Base-by-base conservation (phyloP, 2,113 vertebrate genomes). In the Silurus glanis region DNA sequence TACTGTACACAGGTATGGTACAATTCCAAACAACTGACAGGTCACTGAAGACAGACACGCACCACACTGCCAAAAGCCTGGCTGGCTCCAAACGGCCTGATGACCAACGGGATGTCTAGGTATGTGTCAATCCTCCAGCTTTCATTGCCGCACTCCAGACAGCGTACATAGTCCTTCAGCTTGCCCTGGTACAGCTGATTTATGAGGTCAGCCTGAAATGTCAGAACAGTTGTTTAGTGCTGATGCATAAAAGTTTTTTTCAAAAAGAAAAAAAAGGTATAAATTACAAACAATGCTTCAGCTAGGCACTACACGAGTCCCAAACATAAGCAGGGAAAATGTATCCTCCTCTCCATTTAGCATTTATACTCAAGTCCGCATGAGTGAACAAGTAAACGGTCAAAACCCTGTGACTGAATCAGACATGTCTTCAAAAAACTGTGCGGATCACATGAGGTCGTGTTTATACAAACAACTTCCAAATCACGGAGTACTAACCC, bases 171-270 rank as follows among this genome's bases (percentile, higher is more conserved):
- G 94, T 99, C 98, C 94, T 99, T 99, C 93, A 99, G 95, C 89
- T 99, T 99, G 88, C 98, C 98, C 94, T 99, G 98, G 92, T 99
- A 99, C 51, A 99, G 95, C 89, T 98, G 97, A 91, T 99, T 99
- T 94, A 99, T 99, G 88, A 99, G 96, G 94, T 99, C 97, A 75
- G 98, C 98, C 98, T 99, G 93, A 94, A 82, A 87, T 88, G 90
- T 71, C 86, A 82, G 87, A 89, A 81, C 82, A 91, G 91, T 72
- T 25, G 85, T 82, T 67, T 23, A 87, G 53, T 66, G 74, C 13
- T n/a, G 10, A 28, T 66, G 82, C 23, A 79, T 62, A 28, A 56
- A 62, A 53, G 6, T 45, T 80, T 67, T 6, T 19, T 56, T 56
- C 9, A 21, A 59, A 25, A 1, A 23, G 4, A 25, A 61, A 80